Evolutionary conservation across 2,888 invertebrate genomes (phyloP).

Genomic region (Lycophotia porphyrea): DNA sequence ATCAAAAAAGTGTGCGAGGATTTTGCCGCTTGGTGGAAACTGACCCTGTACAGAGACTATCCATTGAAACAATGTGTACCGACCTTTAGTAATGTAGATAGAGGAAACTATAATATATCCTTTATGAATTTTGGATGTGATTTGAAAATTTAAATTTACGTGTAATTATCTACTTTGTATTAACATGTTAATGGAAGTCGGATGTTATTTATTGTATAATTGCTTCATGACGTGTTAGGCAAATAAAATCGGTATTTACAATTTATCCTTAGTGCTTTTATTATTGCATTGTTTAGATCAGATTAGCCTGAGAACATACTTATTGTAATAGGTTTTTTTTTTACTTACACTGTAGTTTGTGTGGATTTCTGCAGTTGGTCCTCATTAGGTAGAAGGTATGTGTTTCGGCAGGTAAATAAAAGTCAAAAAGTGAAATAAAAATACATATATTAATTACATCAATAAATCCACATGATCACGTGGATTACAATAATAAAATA

Average conservation of each 20-base stretch:
- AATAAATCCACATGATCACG: constrained; percentile 89
- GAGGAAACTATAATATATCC: constrained; percentile 27
- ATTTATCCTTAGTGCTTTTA: constrained; percentile 40
- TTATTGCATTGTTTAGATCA: background rate
- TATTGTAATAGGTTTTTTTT: background rate
- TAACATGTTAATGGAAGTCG: constrained; percentile 62
- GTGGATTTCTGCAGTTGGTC: background rate
- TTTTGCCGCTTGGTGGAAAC: background rate
- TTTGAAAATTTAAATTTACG: constrained; percentile 57
- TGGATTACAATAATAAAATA: constrained; percentile 90
- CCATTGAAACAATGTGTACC: constrained; percentile 16
- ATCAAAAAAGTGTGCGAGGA: background rate
- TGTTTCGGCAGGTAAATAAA: constrained; percentile 71
- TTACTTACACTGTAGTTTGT: background rate
- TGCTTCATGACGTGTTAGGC: constrained; percentile 65
- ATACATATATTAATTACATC: constrained; percentile 91
- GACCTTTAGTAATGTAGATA: constrained; percentile 34
- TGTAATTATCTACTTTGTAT: constrained; percentile 60
- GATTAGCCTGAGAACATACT: background rate
- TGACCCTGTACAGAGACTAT: background rate
- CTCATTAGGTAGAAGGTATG: too few species aligned
- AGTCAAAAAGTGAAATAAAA: constrained; percentile 87
- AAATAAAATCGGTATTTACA: constrained; percentile 66
- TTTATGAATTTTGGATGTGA: constrained; percentile 58
- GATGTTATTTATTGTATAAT: constrained; percentile 65